Base-by-base conservation (phyloP, 2,797 vertebrate genomes). In the Tragelaphus eurycerus region DNA sequence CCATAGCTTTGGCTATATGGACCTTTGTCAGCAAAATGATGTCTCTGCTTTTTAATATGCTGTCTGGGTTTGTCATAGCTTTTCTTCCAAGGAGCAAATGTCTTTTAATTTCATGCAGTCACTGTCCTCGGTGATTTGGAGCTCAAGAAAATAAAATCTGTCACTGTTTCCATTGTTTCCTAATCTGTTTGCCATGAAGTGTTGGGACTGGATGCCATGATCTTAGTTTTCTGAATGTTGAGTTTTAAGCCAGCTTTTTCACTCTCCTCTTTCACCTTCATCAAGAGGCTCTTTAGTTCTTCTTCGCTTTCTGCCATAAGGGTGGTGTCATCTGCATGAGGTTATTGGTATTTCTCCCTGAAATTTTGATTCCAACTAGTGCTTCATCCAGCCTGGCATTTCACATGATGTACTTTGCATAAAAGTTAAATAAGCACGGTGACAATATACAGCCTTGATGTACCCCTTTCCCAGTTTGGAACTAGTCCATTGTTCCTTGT, bases 121-220 rank as follows among this genome's bases (percentile, higher is more conserved):
- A 21, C n/a, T 71, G n/a, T 11, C 64, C n/a, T 71, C 0, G 0
- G n/a, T 3, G 17, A 71, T 71, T 71, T 71, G 64, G 64, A 71
- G 4, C 64, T 38, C 64, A 71, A 38, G 64, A 71, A 38, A 71
- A 71, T 71, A 71, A 71, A 71, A 38, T 38, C 17, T 38, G 17
- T 21, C n/a, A 71, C n/a, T 21, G n/a, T 71, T 71, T 38, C n/a
- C n/a, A 12, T 34, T 38, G 64, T 67, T 67, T 67, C 64, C 17
- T 67, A n/a, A 38, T 67, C 64, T 67, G 3, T 67, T 67, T 38
- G 64, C 64, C n/a, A 38, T 38, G 64, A 67, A 67, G n/a, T 38
- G 9, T 34, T 67, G 64, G 64, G n/a, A 34, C 64, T 21, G 17
- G n/a, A 67, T 38, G n/a, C 17, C n/a, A 6, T 38, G 64, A 67